phyloP scores from a whole-genome alignment of 2,888 invertebrate genomes.

The Panorpa germanica region DNA sequence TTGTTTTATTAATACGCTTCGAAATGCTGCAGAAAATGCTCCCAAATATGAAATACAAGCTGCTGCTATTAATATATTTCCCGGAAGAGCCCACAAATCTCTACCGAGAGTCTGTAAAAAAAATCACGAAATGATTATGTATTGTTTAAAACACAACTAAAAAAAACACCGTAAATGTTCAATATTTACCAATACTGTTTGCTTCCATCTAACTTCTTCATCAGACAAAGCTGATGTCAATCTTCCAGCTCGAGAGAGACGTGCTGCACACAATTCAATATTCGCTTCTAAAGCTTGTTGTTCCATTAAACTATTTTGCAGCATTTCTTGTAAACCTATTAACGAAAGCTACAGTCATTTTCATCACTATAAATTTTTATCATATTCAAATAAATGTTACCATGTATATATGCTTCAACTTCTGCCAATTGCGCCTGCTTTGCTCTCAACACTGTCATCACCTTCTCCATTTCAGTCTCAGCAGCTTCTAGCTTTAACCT shows the following conservation, averaged over 20 bases:
- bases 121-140: constrained; percentile 6
- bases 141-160: constrained; percentile 3
- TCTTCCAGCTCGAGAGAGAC: constrained; percentile 64
- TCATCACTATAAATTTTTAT: no score
- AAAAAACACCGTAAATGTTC: constrained; percentile 1
- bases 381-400: no score
- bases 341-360: no score
- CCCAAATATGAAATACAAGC: constrained; percentile 83
- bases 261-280: constrained; percentile 57
- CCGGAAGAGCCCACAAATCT: constrained; percentile 53
- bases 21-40: constrained; percentile 61
- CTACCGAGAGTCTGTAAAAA: constrained; percentile 35
- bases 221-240: constrained; percentile 74
- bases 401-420: constrained; percentile 53
- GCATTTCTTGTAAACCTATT: constrained; percentile 29
- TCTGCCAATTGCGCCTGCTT: constrained; percentile 69
- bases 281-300: constrained; percentile 54
- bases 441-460: constrained; percentile 53
- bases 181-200: constrained; percentile 35
- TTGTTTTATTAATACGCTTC: constrained; percentile 39
- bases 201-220: constrained; percentile 72
- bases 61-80: constrained; percentile 74
- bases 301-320: constrained; percentile 53
- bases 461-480: constrained; percentile 51
- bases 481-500: constrained; percentile 58